phyloP scores from a whole-genome alignment of 2,888 invertebrate species.

The Phortica okadai region DNA sequence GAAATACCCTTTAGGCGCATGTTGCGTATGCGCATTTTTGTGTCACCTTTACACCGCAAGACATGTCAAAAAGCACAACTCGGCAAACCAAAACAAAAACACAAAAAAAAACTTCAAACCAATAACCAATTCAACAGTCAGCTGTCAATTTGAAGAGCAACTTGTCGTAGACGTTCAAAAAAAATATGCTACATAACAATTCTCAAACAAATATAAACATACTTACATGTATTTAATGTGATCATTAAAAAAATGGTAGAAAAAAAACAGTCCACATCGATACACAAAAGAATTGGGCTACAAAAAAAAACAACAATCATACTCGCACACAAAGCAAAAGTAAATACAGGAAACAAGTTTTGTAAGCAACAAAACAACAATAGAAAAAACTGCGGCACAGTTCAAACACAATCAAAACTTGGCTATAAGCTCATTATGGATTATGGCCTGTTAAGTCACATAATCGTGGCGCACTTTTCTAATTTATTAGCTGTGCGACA shows the following conservation, averaged over 20 bases:
- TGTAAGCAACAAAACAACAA: slow-evolving; percentile 18
- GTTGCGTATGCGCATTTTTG: slow-evolving; percentile 21
- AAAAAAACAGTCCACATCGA: slow-evolving; percentile 6
- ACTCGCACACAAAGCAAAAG: not conserved
- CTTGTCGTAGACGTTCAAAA: slow-evolving; percentile 41
- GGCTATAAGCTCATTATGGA: slow-evolving; percentile 35
- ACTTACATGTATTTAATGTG: not conserved
- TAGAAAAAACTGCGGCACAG: not conserved
- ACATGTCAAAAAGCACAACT: slow-evolving; percentile 11
- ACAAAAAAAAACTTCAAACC: slow-evolving; percentile 5
- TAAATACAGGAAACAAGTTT: slow-evolving; percentile 28
- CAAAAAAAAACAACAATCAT: not conserved
- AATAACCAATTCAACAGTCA: slow-evolving; percentile 9
- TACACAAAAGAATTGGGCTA: slow-evolving; percentile 10
- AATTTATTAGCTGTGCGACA: slow-evolving; percentile 63
- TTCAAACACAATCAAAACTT: slow-evolving; percentile 8
- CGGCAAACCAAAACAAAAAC: not conserved
- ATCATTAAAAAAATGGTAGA: not conserved
- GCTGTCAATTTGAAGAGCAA: slow-evolving; percentile 34
- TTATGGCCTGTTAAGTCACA: slow-evolving; percentile 51
- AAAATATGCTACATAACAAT: not conserved
- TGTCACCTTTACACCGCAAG: slow-evolving; percentile 26
- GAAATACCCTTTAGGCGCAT: not conserved
- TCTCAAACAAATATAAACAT: not conserved
- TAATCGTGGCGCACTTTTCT: slow-evolving; percentile 61